Evolutionary conservation across 2,888 invertebrate species (phyloP).

Genomic region (Meandrusa payeni): DNA sequence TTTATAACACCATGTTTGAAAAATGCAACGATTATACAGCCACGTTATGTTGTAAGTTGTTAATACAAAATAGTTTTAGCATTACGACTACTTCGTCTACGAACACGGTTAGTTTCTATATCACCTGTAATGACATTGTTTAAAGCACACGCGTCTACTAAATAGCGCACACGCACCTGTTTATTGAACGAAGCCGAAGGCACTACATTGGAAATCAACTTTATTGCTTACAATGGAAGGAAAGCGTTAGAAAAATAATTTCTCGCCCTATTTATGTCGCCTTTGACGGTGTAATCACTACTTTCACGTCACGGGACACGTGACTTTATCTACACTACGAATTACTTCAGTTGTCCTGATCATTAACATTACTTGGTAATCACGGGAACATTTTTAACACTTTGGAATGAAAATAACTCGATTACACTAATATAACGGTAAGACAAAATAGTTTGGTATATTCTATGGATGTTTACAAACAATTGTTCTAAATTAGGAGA

Average conservation of each 20-base stretch:
- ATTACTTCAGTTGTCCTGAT: conserved; percentile 40
- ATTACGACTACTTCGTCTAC: conserved; percentile 66
- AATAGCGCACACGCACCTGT: conserved; percentile 57
- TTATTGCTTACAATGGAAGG: conserved; percentile 73
- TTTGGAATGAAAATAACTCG: conserved; percentile 49
- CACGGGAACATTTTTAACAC: conserved; percentile 51
- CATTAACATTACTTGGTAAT: conserved; percentile 35
- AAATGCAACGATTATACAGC: conserved; percentile 76
- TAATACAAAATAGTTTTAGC: conserved; percentile 68
- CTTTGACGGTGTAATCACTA: conserved; percentile 54
- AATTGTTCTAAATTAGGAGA: conserved; percentile 28
- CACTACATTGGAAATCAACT: conserved; percentile 73
- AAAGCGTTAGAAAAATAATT: conserved; percentile 75
- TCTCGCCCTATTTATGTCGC: conserved; percentile 61
- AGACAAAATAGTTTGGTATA: conserved; percentile 32
- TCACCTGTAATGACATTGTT: conserved; percentile 77
- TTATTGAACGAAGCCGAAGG: conserved; percentile 74
- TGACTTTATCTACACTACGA: conserved; percentile 49
- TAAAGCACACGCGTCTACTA: conserved; percentile 73
- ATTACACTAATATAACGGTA: conserved; percentile 29
- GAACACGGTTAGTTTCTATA: conserved; percentile 71
- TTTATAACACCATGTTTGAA: conserved; percentile 62
- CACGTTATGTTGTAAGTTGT: conserved; percentile 61
- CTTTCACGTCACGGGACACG: conserved; percentile 37
- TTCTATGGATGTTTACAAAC: conserved; percentile 29